phyloP scores from a whole-genome alignment of 92 coral and sea anemone genomes.

The Palythoa grandiflora region DNA sequence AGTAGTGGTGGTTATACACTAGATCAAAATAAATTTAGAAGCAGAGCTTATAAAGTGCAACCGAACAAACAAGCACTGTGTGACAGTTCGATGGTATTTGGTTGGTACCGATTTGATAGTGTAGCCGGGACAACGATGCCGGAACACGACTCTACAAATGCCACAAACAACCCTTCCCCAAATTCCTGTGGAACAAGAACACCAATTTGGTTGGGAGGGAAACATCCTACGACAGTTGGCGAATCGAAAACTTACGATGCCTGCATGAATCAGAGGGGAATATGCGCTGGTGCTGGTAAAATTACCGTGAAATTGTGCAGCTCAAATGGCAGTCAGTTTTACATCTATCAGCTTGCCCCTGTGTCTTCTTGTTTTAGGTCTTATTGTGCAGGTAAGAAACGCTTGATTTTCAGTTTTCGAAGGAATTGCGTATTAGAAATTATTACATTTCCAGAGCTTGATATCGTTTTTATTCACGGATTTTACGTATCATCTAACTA shows the following conservation, averaged over 20 bases:
- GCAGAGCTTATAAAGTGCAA: conserved; percentile 6
- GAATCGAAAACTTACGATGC: neutral
- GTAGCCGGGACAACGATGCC: conserved; percentile 24
- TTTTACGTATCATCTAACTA: too few relatives aligned
- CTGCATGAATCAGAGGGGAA: neutral
- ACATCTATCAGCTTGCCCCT: conserved; percentile 6
- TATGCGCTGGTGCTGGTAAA: neutral
- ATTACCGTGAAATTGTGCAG: neutral
- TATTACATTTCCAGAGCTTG: too few relatives aligned
- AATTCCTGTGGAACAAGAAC: conserved; percentile 5
- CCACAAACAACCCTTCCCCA: neutral
- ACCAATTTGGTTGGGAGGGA: conserved; percentile 24
- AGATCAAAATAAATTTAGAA: neutral
- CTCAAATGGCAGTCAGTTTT: neutral
- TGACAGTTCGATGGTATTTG: conserved; percentile 16
- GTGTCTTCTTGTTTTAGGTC: conserved; percentile 16
- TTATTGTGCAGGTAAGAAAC: conserved; percentile 13
- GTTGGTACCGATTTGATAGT: conserved; percentile 25
- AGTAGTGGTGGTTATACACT: neutral
- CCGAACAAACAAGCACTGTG: conserved; percentile 10
- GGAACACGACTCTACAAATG: neutral
- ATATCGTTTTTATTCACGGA: too few relatives aligned
- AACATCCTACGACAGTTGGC: neutral
- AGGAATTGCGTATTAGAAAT: too few relatives aligned
- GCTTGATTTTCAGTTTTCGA: neutral